Evolutionary conservation across 1,140 invertebrate species (phyloP).

Genomic region (Neodiprion virginianus): DNA sequence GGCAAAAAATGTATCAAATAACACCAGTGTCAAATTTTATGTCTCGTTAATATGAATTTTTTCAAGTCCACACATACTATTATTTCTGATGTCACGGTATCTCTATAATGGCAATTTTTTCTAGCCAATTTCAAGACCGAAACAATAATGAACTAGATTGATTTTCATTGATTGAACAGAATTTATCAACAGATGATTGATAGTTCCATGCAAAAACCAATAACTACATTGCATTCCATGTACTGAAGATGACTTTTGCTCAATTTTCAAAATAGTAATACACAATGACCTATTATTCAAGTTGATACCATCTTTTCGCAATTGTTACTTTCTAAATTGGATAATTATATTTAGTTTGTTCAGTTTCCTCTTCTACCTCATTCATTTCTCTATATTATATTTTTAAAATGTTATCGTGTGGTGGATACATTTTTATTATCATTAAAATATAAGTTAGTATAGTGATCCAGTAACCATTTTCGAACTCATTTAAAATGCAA

Average conservation of each 20-base stretch:
- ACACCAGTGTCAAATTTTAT: too few species aligned
- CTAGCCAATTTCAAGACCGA: too few species aligned
- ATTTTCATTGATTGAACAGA: too few species aligned
- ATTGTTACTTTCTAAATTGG: slow-evolving; percentile 8
- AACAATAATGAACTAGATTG: too few species aligned
- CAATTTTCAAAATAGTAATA: neutral
- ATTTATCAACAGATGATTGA: too few species aligned
- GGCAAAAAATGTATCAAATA: too few species aligned
- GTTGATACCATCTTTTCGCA: slow-evolving; percentile 20
- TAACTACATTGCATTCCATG: too few species aligned
- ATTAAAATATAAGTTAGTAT: neutral
- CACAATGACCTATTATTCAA: neutral
- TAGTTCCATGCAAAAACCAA: too few species aligned
- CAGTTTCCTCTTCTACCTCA: neutral
- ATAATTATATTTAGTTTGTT: neutral
- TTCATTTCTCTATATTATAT: slow-evolving; percentile 8
- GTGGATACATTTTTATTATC: slow-evolving; percentile 37
- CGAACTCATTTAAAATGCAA: neutral
- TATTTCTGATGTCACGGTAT: too few species aligned
- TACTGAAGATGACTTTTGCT: neutral
- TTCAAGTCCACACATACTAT: too few species aligned
- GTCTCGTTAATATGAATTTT: too few species aligned
- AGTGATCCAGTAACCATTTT: neutral
- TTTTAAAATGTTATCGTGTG: slow-evolving; percentile 35
- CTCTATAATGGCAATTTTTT: too few species aligned